Conservation (phyloP, 2,888 invertebrate genomes). For the Synergus laeviventris region DNA sequence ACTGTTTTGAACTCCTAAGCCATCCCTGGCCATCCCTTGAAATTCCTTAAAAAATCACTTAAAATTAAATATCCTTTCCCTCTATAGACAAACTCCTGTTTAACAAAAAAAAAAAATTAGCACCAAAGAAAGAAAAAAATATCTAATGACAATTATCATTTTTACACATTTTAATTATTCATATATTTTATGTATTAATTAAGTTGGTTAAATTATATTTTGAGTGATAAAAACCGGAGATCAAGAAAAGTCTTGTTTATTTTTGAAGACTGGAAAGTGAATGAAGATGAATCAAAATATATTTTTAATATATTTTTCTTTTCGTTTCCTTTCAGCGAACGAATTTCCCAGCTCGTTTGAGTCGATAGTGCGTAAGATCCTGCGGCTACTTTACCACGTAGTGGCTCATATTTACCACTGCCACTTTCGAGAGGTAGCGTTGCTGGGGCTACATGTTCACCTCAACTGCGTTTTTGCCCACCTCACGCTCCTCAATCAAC, state of each 20-base stretch:
- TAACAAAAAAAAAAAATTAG: no score
- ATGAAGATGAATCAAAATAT: not conserved
- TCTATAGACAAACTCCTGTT: no score
- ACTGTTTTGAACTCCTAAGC: no score
- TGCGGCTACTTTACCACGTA: slow-evolving; percentile 97
- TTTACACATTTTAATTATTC: no score
- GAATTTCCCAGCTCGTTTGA: slow-evolving; percentile 97
- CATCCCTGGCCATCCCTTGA: no score
- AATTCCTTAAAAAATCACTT: no score
- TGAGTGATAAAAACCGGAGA: no score
- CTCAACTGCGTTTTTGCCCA: slow-evolving; percentile 98
- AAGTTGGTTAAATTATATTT: no score
- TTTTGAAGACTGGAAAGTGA: not conserved
- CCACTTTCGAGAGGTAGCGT: slow-evolving; percentile 96
- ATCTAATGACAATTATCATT: no score
- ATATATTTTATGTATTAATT: no score
- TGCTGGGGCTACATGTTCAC: slow-evolving; percentile 96
- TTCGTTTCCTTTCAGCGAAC: slow-evolving; percentile 82
- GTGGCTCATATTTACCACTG: slow-evolving; percentile 98
- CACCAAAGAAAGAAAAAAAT: no score
- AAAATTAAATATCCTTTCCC: no score
- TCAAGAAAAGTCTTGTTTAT: slow-evolving; percentile 7
- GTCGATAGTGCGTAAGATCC: slow-evolving; percentile 95
- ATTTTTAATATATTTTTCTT: not conserved
- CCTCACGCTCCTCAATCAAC: slow-evolving; percentile 89